A percentile compares a stretch with the other conserved stretches of the same genome.
Conservation (phyloP, 1,140 invertebrate genomes). For the Andrena cerasifolii region DNA sequence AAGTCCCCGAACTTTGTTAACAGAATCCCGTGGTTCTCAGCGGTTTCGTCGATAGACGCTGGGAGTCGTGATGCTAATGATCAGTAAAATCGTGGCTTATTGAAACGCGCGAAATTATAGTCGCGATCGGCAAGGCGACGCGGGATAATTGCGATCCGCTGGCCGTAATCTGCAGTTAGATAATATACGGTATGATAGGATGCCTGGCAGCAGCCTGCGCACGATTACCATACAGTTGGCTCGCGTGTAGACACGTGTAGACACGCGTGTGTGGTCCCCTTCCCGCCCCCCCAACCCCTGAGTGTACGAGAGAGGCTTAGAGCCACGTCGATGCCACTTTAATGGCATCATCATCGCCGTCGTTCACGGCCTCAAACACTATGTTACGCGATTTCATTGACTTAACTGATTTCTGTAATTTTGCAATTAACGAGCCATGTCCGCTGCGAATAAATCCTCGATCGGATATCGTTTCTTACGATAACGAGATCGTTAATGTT, state of each 20-base stretch:
- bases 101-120: constrained; percentile 78
- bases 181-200: constrained; percentile 74
- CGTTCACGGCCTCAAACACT: constrained; percentile 49
- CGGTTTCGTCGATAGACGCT: constrained; percentile 21
- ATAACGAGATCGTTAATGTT: constrained; percentile 40
- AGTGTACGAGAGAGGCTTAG: constrained; percentile 12
- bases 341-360: constrained; percentile 71
- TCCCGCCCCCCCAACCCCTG: too few species aligned
- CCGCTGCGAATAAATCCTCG: constrained; percentile 48
- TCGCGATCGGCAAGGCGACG: constrained; percentile 30
- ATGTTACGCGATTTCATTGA: constrained; percentile 51
- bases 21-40: background rate
- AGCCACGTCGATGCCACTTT: constrained; percentile 62
- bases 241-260: constrained; percentile 21
- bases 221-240: constrained; percentile 57
- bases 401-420: constrained; percentile 44
- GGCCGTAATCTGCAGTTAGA: constrained; percentile 73
- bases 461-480: constrained; percentile 21
- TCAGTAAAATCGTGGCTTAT: constrained; percentile 75
- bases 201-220: constrained; percentile 63
- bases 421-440: constrained; percentile 35
- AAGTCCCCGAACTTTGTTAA: too few species aligned
- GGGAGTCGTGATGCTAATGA: constrained; percentile 70
- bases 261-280: constrained; percentile 25
- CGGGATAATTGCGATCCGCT: constrained; percentile 76